Conservation (phyloP, 2,888 invertebrate species). For the Eristalis pertinax region DNA sequence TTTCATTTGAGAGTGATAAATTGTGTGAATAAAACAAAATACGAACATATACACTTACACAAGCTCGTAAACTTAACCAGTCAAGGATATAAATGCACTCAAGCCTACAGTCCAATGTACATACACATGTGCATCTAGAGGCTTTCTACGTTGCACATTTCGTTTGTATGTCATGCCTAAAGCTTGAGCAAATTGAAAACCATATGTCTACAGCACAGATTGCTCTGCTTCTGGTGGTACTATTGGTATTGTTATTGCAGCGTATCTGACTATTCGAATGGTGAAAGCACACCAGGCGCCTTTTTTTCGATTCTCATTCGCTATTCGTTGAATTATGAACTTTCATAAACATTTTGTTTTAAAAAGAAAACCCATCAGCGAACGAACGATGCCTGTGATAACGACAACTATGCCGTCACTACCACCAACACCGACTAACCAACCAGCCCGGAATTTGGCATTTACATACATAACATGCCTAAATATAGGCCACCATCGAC, state of each 20-base stretch:
- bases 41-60: not conserved
- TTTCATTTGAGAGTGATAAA: conserved; percentile 51
- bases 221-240: conserved; percentile 18
- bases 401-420: conserved; percentile 47
- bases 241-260: conserved; percentile 25
- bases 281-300: conserved; percentile 34
- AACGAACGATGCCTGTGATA: conserved; percentile 48
- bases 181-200: conserved; percentile 54
- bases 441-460: conserved; percentile 23
- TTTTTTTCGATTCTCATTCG: conserved; percentile 53
- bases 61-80: not conserved
- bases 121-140: not conserved
- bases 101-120: not conserved
- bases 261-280: conserved; percentile 30
- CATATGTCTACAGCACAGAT: conserved; percentile 62
- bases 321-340: conserved; percentile 61
- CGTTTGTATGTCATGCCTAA: conserved; percentile 46
- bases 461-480: conserved; percentile 61
- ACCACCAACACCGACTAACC: conserved; percentile 8
- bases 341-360: conserved; percentile 64
- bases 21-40: conserved; percentile 52
- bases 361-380: conserved; percentile 32
- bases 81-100: not conserved
- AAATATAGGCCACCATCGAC: conserved; percentile 61
- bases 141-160: conserved; percentile 22